Evolutionary conservation across 2,113 vertebrate genomes (phyloP), one percentile per base, ranked within the genome.

Genomic region (Odocoileus virginianus): DNA sequence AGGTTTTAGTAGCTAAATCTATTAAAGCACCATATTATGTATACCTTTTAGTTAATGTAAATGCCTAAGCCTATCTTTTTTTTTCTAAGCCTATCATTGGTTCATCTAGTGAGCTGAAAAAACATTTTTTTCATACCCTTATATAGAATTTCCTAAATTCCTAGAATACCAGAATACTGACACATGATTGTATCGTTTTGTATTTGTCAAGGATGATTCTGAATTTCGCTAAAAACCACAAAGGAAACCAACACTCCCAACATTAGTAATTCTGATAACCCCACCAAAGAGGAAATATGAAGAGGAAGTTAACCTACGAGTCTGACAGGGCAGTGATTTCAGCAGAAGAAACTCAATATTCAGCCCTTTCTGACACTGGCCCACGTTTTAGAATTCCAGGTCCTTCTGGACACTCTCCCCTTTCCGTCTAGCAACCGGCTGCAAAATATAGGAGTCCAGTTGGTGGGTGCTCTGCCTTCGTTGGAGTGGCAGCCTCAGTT

Each of bases 211-310:
- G 89, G 57, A 95, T 28, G 36, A 96, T 17, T 94, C 45, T 87
- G 67, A 94, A 94, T 83, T 95, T 97, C 30, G 0, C 81, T 79
- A 57, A 97, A 96, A 98, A 94, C 95, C 97, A 95, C 97, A 98
- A 95, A 97, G 96, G 98, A 98, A 98, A 97, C 97, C 97, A 93
- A 93, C 40, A 92, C 58, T 84, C 50, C 94, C 95, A 86, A 86
- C 95, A 94, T 36, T n/a, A 90, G 45, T 54, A 60, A 94, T 64
- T 92, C 33, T 6, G 86, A 95, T 93, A 87, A 92, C 85, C 71
- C 50, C 60, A 83, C 27, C 54, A 87, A 89, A 96, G 84, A 95
- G 90, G 97, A 98, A 97, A 57, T 28, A 84, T 9, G 89, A 89
- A 89, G 45, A 43, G 92, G 95, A 96, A 96, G 88, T 94, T 61